Percentiles rank a stretch among this genome's conserved stretches.
Evolutionary conservation across 2,797 vertebrate species (phyloP).

Genomic region (Myotis myotis): DNA sequence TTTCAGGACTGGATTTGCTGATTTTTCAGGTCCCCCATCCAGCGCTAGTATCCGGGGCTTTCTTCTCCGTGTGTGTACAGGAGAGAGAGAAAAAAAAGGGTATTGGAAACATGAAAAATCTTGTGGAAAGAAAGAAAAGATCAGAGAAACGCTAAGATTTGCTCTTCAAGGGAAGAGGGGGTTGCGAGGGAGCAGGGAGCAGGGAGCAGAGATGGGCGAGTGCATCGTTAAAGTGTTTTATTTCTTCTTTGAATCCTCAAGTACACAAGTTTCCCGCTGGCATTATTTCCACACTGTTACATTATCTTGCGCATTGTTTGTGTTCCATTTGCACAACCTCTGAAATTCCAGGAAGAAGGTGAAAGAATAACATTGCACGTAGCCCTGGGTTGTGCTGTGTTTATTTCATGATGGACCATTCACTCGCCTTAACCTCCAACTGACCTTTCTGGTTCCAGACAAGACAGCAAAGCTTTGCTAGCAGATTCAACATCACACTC

Average conservation of each 20-base stretch:
- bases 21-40: background rate
- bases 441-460: conserved; percentile 81
- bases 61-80: background rate
- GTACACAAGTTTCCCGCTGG: conserved; percentile 45
- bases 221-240: background rate
- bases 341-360: conserved; percentile 68
- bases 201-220: background rate
- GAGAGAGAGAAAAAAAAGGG: background rate
- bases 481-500: conserved; percentile 13
- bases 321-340: conserved; percentile 26
- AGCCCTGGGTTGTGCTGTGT: conserved; percentile 74
- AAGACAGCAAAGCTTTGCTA: conserved; percentile 75
- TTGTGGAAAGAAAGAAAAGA: background rate
- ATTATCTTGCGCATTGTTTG: conserved; percentile 11
- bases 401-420: conserved; percentile 79
- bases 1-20: conserved; percentile 17
- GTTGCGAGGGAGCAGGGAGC: background rate
- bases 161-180: background rate
- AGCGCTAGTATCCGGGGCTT: background rate
- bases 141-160: background rate
- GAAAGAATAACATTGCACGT: conserved; percentile 64
- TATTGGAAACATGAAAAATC: background rate
- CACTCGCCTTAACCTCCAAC: conserved; percentile 81
- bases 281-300: background rate
- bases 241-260: conserved; percentile 65